These are phyloP conservation scores for Anser brachyrhynchus DNA, from an alignment of 2,113 vertebrate genomes.

Conservation along the genomic window DNA sequence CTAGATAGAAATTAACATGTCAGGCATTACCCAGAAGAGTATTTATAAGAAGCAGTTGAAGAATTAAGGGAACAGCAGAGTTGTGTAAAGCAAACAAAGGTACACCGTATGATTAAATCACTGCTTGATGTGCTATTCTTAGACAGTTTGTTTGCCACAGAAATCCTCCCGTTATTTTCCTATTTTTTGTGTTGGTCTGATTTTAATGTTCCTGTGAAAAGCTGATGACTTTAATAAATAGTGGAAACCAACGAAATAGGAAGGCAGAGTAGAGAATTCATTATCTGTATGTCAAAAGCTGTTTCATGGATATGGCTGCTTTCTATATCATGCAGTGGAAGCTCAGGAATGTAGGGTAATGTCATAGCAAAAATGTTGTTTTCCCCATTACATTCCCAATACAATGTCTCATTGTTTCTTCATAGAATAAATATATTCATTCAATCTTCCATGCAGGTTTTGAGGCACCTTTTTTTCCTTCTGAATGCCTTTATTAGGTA, in stretches of 20 bases:
- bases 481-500: constrained; percentile 2
- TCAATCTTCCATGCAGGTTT: neutral
- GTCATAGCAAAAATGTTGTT: neutral
- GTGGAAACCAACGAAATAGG: neutral
- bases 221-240: constrained; percentile 11
- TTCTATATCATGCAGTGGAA: neutral
- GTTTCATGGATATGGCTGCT: neutral
- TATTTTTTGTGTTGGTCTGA: neutral
- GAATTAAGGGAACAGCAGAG: neutral
- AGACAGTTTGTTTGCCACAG: neutral
- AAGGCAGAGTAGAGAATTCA: constrained; percentile 3
- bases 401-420: constrained; percentile 19
- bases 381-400: neutral
- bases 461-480: neutral
- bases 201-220: neutral
- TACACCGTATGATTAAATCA: neutral
- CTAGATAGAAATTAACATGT: constrained; percentile 24
- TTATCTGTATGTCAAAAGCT: neutral
- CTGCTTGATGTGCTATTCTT: neutral
- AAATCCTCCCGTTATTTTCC: constrained; percentile 18
- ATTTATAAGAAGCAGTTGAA: constrained; percentile 41
- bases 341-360: neutral
- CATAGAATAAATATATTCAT: constrained; percentile 31
- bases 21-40: constrained; percentile 1
- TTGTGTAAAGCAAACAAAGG: constrained; percentile 23